Evolutionary conservation across 2,797 vertebrate genomes (phyloP).

Genomic region (Avahi laniger): DNA sequence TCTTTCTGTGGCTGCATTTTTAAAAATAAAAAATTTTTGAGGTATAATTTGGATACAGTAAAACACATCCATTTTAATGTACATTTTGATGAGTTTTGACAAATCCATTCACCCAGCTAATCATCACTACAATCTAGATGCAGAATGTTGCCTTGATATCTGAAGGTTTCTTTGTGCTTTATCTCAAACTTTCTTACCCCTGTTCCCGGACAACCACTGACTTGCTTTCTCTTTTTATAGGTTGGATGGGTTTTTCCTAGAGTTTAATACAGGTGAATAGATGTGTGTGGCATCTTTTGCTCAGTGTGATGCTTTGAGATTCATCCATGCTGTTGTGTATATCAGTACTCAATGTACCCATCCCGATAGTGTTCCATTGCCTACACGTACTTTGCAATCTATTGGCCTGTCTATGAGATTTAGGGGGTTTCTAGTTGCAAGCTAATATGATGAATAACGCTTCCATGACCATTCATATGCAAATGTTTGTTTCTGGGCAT

Average conservation of each 20-base stretch:
- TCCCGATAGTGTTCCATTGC: accelerated
- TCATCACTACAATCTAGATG: neutral
- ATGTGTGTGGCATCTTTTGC: neutral
- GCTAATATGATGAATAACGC: too few relatives aligned
- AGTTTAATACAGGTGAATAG: neutral
- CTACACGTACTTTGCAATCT: neutral
- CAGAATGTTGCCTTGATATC: neutral
- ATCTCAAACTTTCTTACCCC: too few relatives aligned
- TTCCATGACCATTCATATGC: neutral
- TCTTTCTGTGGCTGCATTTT: slow-evolving; percentile 22
- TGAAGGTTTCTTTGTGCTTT: neutral
- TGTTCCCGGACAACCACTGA: neutral
- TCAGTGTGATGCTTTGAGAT: neutral
- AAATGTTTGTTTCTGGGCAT: neutral
- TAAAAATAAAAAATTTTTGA: neutral
- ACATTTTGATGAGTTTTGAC: slow-evolving; percentile 18
- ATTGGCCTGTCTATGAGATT: neutral
- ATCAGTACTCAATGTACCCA: accelerated
- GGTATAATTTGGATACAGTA: neutral
- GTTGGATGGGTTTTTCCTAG: too few relatives aligned
- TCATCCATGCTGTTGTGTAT: neutral
- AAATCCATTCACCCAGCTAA: neutral
- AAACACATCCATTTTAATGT: neutral
- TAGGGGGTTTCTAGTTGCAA: neutral
- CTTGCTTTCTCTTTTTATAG: neutral